Evolutionary conservation across 2,888 invertebrate species (phyloP), one percentile per base, ranked within the genome.

Genomic region (Drosophila pegasa): DNA sequence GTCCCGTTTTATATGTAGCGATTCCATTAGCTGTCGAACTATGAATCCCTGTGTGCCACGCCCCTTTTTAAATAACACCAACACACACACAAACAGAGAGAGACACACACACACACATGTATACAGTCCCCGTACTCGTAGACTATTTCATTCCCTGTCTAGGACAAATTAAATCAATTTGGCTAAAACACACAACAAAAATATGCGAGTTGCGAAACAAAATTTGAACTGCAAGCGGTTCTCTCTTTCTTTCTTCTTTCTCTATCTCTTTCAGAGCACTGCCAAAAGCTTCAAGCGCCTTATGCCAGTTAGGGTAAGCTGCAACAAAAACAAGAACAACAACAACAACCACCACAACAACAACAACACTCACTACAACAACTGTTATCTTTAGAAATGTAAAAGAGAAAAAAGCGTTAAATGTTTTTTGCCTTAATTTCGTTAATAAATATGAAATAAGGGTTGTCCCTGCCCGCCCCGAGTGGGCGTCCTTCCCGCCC

Each of bases 221-320:
- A 78, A 81, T 78, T 80, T 89, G 81, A 84, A 84, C 85, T 84
- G 62, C 35, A 48, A 58, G 85, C 75, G 83, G 89, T 81, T 80
- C 65, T 80, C 69, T 80, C 52, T 76, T 31, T 67, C 52, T 75
- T 40, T 70, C 50, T 38, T 78, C 54, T 78, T 45, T 80, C 47
- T 86, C 70, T 89, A 72, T 87, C 74, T 88, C 75, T 91, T 91
- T 85, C 90, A 90, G 90, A 79, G 73, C 86, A 86, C 88, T 82
- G 82, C 79, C 79, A 78, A 89, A 65, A 64, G 88, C 73, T 83
- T 90, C 84, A 86, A 90, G 89, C 89, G 90, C 76, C 75, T 90
- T 78, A 89, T 91, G 90, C 91, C 90, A 89, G 91, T 91, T 88
- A 91, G 91, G 90, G 90, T 90, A 90, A 90, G 83, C 87, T 81